These are phyloP conservation scores for Coregonus ussuriensis DNA, from an alignment of 2,797 vertebrate species.

Conservation along the genomic window DNA sequence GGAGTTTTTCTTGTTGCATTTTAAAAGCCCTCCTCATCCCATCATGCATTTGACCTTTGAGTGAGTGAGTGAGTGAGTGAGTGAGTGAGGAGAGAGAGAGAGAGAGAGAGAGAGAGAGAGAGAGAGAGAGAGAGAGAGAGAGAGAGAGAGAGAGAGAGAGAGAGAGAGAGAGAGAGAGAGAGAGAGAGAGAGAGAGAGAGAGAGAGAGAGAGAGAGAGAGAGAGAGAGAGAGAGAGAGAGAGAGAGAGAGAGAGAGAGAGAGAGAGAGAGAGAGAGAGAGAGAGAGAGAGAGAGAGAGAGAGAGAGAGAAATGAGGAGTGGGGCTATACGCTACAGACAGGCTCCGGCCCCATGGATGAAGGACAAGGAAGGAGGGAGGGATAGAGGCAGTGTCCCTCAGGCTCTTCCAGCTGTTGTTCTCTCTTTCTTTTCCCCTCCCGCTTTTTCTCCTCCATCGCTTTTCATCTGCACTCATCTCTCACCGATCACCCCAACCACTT, in stretches of 20 bases:
- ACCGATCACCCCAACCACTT: conserved; percentile 56
- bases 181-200: conserved; percentile 34
- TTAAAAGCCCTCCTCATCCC: neutral
- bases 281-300: neutral
- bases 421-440: neutral
- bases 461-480: conserved; percentile 69
- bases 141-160: no score
- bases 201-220: no score
- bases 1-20: neutral
- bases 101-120: no score
- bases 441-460: conserved; percentile 40
- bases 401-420: conserved; percentile 65
- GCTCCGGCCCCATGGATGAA: conserved; percentile 55
- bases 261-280: conserved; percentile 18
- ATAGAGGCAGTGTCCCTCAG: conserved; percentile 62
- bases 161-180: conserved; percentile 35
- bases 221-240: no score
- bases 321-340: conserved; percentile 32
- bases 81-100: no score
- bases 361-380: conserved; percentile 22
- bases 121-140: conserved; percentile 16
- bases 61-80: no score
- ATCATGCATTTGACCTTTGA: conserved; percentile 48
- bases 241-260: no score
- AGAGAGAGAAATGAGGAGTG: conserved; percentile 61